phyloP scores from a whole-genome alignment of 2,113 vertebrate genomes.

The Channa argus region DNA sequence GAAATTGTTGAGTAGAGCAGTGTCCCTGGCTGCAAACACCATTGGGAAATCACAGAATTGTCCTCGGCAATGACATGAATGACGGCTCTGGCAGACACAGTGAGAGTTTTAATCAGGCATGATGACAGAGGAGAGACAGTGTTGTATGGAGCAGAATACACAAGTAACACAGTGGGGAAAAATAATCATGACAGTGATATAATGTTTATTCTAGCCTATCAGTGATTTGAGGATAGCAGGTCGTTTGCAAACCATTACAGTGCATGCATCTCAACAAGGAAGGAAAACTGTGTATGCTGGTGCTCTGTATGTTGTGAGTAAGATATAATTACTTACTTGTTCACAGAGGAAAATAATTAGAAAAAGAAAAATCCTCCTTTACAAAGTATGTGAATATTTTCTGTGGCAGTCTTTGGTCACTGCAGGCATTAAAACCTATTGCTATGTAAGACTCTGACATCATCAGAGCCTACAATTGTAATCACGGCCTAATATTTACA shows the following conservation, averaged over 20 bases:
- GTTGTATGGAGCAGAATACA: slow-evolving; percentile 52
- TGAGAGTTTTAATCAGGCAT: slow-evolving; percentile 73
- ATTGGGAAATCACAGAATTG: slow-evolving; percentile 76
- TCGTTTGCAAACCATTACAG: slow-evolving; percentile 35
- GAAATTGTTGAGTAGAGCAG: slow-evolving; percentile 68
- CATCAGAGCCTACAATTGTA: too few species aligned
- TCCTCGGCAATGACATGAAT: slow-evolving; percentile 74
- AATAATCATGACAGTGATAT: slow-evolving; percentile 30
- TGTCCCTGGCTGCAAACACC: slow-evolving; percentile 65
- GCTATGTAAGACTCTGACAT: too few species aligned
- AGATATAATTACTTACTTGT: slow-evolving; percentile 40
- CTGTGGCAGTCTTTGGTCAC: not conserved
- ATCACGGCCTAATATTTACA: too few species aligned
- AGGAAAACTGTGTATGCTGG: not conserved
- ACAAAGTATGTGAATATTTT: not conserved
- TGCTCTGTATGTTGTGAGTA: slow-evolving; percentile 9
- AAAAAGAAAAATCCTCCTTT: not conserved
- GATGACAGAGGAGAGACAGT: slow-evolving; percentile 55
- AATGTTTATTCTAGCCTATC: slow-evolving; percentile 46
- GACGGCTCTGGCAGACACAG: slow-evolving; percentile 59
- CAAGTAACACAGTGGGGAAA: slow-evolving; percentile 14
- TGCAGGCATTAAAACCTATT: not conserved
- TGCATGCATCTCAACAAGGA: slow-evolving; percentile 26
- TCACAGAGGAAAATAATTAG: slow-evolving; percentile 53
- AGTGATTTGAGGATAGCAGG: slow-evolving; percentile 33